Evolutionary conservation across 2,113 vertebrate genomes (phyloP).

Genomic region (Pelvicachromis taeniatus): DNA sequence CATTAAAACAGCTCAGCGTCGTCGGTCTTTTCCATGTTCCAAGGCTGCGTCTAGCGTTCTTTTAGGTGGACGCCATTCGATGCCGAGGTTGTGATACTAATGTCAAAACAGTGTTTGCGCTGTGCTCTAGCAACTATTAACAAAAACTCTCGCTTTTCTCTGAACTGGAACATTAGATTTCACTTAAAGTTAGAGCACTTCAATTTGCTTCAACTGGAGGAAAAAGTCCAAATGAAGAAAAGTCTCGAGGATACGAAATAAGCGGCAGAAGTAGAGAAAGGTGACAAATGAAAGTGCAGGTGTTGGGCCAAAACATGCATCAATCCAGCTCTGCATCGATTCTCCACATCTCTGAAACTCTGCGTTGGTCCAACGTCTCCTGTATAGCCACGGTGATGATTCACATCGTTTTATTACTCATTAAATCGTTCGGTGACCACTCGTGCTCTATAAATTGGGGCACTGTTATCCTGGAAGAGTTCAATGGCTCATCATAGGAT

Average conservation of each 20-base stretch:
- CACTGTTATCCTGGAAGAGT: neutral
- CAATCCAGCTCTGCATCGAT: neutral
- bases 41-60: conserved; percentile 7
- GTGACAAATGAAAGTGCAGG: neutral
- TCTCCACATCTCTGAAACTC: neutral
- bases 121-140: conserved; percentile 5
- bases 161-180: conserved; percentile 19
- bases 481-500: neutral
- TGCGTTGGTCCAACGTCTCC: neutral
- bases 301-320: neutral
- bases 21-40: conserved; percentile 6
- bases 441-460: neutral
- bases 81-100: conserved; percentile 25
- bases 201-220: conserved; percentile 7
- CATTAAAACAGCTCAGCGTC: conserved; percentile 33
- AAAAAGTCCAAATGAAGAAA: neutral
- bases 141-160: conserved; percentile 5
- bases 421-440: neutral
- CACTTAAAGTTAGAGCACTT: neutral
- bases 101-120: conserved; percentile 2
- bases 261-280: neutral
- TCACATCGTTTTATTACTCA: neutral
- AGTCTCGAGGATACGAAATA: neutral
- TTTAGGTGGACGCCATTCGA: neutral
- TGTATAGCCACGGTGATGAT: neutral